Conservation (phyloP, 1,140 invertebrate species). For the Euura lappo region DNA sequence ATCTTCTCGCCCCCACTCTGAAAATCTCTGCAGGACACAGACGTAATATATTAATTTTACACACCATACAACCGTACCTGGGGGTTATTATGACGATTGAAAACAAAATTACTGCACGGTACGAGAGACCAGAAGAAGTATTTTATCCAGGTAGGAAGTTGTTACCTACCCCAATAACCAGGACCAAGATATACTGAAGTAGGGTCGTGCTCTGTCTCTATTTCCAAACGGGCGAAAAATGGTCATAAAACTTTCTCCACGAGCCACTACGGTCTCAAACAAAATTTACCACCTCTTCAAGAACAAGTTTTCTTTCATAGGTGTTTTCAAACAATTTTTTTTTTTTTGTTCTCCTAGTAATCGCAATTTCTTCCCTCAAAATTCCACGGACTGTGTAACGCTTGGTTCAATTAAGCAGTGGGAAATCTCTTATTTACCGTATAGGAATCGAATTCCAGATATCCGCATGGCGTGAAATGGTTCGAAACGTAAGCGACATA, state of each 20-base stretch:
- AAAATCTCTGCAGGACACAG: neutral
- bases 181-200: too few species aligned
- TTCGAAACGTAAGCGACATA: neutral
- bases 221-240: neutral
- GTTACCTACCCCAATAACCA: neutral
- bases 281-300: neutral
- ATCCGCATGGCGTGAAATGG: neutral
- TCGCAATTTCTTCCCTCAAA: too few species aligned
- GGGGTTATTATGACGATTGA: neutral
- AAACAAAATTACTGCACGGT: neutral
- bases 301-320: neutral
- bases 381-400: too few species aligned
- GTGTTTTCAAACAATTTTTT: too few species aligned
- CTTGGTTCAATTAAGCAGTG: neutral
- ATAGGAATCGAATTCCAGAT: neutral
- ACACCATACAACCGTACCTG: neutral
- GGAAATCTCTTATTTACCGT: neutral
- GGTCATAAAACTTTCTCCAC: neutral
- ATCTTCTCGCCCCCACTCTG: neutral
- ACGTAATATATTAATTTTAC: constrained; percentile 1
- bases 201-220: too few species aligned
- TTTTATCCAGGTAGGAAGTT: neutral
- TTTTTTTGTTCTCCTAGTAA: neutral
- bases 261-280: neutral
- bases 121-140: neutral